Evolutionary conservation across 1,140 invertebrate genomes (phyloP).

Genomic region (Danaus melanippus): DNA sequence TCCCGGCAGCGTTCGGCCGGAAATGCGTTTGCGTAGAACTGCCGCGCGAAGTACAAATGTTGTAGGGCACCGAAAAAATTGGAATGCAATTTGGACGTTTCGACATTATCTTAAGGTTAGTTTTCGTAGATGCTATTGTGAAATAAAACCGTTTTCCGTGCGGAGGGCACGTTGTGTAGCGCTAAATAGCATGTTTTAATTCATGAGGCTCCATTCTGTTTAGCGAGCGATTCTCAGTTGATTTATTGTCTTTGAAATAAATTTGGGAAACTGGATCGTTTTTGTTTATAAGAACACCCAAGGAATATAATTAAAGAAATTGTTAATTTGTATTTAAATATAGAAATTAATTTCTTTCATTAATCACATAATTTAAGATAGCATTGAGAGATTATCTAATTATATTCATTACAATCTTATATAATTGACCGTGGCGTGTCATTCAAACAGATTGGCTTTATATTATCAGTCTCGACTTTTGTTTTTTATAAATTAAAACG

Average conservation of each 20-base stretch:
- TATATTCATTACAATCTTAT: too few species aligned
- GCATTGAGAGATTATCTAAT: too few species aligned
- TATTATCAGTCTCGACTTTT: too few species aligned
- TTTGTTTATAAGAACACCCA: constrained; percentile 17
- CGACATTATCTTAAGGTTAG: constrained; percentile 32
- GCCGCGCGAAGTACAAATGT: constrained; percentile 41
- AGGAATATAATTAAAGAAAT: too few species aligned
- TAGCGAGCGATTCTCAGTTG: constrained; percentile 59
- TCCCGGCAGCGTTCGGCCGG: constrained; percentile 68
- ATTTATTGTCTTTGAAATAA: constrained; percentile 66
- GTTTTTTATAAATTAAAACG: too few species aligned
- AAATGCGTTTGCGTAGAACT: constrained; percentile 71
- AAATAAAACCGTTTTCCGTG: constrained; percentile 40
- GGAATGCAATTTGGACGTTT: constrained; percentile 51
- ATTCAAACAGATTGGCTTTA: too few species aligned
- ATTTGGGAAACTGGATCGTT: constrained; percentile 48
- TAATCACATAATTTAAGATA: too few species aligned
- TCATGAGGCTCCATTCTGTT: constrained; percentile 67
- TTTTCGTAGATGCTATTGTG: constrained; percentile 24
- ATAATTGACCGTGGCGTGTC: too few species aligned
- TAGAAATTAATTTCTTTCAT: too few species aligned
- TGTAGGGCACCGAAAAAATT: constrained; percentile 40
- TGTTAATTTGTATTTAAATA: too few species aligned
- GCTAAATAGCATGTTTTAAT: constrained; percentile 72
- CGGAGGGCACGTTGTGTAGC: constrained; percentile 50